phyloP scores from a whole-genome alignment of 2,797 vertebrate species.

The Malurus splendens region DNA sequence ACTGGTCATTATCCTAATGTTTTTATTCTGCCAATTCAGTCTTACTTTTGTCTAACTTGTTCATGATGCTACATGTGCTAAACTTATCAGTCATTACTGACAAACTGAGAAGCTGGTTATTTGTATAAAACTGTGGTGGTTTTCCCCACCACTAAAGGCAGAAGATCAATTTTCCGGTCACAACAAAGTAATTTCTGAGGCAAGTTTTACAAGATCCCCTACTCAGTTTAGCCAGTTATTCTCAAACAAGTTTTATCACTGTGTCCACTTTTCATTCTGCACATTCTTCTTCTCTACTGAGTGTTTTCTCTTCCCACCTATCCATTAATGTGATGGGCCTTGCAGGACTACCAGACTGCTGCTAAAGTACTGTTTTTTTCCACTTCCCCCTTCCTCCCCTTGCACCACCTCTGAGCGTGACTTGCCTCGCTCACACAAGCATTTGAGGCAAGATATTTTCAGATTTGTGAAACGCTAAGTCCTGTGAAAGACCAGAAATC shows the following conservation, averaged over 20 bases:
- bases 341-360: neutral
- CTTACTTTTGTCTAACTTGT: neutral
- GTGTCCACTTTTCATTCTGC: neutral
- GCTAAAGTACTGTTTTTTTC: neutral
- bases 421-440: neutral
- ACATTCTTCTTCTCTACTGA: accelerated
- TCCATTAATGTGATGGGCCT: neutral
- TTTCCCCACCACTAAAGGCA: neutral
- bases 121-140: neutral
- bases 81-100: neutral
- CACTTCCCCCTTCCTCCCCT: neutral
- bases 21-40: neutral
- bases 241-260: neutral
- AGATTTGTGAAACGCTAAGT: neutral
- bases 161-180: neutral
- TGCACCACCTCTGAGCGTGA: neutral
- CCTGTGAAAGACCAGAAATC: neutral
- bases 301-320: neutral
- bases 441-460: neutral
- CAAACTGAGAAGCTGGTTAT: neutral
- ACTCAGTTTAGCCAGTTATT: neutral
- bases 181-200: neutral
- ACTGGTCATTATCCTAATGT: neutral
- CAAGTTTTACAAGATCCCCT: neutral
- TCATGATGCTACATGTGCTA: neutral